Percentiles rank a stretch among this genome's conserved stretches.
Conservation (phyloP, 2,888 invertebrate genomes). For the Lobophora halterata region DNA sequence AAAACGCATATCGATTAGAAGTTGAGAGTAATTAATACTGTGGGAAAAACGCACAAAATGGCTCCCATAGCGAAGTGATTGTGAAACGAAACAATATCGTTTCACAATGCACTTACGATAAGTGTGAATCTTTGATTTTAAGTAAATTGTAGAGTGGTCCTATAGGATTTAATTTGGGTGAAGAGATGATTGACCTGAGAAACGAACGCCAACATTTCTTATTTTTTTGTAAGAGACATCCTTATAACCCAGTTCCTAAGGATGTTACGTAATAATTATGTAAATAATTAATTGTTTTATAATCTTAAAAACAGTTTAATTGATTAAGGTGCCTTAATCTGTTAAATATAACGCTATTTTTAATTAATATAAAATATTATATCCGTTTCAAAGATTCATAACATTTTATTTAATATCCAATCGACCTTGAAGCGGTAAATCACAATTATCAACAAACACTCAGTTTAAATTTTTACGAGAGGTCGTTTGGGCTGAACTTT, state of each 20-base stretch:
- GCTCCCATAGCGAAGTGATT: constrained; percentile 24
- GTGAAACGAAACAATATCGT: constrained; percentile 26
- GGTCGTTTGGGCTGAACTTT: constrained; percentile 17
- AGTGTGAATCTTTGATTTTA: constrained; percentile 16
- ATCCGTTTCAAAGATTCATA: too few species aligned
- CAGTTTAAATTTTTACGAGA: constrained; percentile 12
- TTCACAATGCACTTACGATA: constrained; percentile 17
- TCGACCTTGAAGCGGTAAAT: constrained; percentile 11
- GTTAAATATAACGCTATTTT: too few species aligned
- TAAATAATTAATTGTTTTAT: too few species aligned
- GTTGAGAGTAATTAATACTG: constrained; percentile 17
- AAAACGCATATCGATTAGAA: constrained; percentile 19
- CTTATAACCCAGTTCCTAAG: too few species aligned
- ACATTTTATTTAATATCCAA: neutral
- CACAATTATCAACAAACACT: constrained; percentile 4
- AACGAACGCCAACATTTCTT: neutral
- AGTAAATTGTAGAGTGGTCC: neutral
- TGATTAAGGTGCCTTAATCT: too few species aligned
- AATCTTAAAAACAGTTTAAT: too few species aligned
- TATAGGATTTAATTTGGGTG: too few species aligned
- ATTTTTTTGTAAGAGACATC: constrained; percentile 5
- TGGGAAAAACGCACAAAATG: constrained; percentile 17
- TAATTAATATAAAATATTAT: constrained; percentile 6
- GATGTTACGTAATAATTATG: too few species aligned
- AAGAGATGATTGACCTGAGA: too few species aligned